Percentiles rank a stretch among this genome's conserved stretches.
Conservation (phyloP, 2,113 vertebrate genomes). For the Uria aalge region DNA sequence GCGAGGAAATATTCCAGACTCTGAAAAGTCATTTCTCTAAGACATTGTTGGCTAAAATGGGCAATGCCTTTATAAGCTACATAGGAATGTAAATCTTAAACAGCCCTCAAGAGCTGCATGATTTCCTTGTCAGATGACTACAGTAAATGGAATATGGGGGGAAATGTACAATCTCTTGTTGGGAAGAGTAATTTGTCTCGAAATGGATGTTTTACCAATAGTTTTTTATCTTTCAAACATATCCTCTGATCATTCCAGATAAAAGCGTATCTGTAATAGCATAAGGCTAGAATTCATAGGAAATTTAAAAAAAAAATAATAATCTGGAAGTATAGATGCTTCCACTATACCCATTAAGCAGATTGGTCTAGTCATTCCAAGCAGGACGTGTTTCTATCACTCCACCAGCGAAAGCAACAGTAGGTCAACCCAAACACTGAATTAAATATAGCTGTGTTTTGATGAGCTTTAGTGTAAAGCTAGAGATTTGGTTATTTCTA, state of each 20-base stretch:
- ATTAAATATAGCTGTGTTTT: not conserved
- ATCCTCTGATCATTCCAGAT: not conserved
- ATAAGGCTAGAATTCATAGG: not conserved
- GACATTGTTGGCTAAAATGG: not conserved
- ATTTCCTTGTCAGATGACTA: not conserved
- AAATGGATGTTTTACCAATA: not conserved
- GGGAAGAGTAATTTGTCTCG: not conserved
- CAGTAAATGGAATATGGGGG: not conserved
- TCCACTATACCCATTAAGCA: not conserved
- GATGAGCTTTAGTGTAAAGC: not conserved
- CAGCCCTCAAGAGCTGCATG: not conserved
- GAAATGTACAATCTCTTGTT: not conserved
- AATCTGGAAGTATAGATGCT: not conserved
- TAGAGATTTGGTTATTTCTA: not conserved
- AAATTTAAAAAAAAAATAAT: not conserved
- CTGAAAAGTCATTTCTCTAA: not conserved
- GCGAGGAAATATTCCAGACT: not conserved
- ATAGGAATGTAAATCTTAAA: not conserved
- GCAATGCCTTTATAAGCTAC: not conserved
- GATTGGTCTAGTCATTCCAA: not conserved
- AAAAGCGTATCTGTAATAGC: not conserved
- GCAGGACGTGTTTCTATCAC: not conserved
- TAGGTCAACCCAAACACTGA: not conserved
- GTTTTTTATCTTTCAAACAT: not conserved
- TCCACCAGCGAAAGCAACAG: not conserved